Base-by-base conservation (phyloP, 2,113 vertebrate genomes). In the Regulus satrapa region DNA sequence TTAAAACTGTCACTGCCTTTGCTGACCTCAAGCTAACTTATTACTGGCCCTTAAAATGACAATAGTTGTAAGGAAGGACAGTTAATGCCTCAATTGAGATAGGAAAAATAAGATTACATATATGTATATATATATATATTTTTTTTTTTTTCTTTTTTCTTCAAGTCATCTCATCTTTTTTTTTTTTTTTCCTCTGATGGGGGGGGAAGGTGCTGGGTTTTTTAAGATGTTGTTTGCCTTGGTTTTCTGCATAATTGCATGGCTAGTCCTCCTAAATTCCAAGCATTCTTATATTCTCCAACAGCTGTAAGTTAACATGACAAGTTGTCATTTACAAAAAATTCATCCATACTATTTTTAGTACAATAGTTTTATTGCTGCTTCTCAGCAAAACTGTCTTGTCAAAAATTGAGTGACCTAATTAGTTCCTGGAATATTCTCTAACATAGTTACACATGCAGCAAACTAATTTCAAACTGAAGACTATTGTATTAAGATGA, bases 161-260 rank as follows among this genome's bases (percentile, higher is more conserved):
- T n/a, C n/a, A n/a, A n/a, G n/a, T n/a, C n/a, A n/a, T n/a, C n/a
- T n/a, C n/a, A n/a, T n/a, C n/a, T n/a, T n/a, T n/a, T n/a, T n/a
- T n/a, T n/a, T n/a, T n/a, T n/a, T n/a, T n/a, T n/a, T n/a, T n/a
- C n/a, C n/a, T n/a, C n/a, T n/a, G n/a, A n/a, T n/a, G 24, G 7
- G 7, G 3, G 17, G 12, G 5, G 12, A 3, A 1, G 3, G 6
- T 8, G 8, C 2, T 5, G 23, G 31, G 5, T 58, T 86, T 41
- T 34, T 56, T 18, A 45, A 38, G 32, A 25, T 34, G 4, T 10
- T 84, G 17, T n/a, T 67, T 63, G 41, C 5, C 16, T 9, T 18
- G 8, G 14, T n/a, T 89, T 83, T 52, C 10, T 17, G 46, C 16
- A 43, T 52, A 34, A 51, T 25, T 61, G 61, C 16, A 61, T 31